These are phyloP conservation scores for Cryptoblepharus egeriae DNA, from an alignment of 2,797 vertebrate genomes.

Conservation along the genomic window DNA sequence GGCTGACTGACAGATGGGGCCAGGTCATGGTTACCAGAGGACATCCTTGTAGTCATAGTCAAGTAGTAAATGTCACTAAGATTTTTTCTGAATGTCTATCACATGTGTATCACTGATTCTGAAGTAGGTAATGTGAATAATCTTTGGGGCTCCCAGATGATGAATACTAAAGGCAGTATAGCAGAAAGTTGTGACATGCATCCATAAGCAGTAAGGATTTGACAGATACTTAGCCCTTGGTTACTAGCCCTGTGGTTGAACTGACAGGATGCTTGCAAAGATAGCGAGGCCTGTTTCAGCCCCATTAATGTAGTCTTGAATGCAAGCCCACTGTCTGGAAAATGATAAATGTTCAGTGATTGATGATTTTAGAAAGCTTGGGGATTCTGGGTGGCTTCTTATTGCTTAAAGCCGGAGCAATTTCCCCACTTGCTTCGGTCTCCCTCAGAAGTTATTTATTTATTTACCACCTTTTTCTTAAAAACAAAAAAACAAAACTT, in stretches of 20 bases:
- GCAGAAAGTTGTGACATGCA: conserved; percentile 70
- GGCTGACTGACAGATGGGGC: conserved; percentile 79
- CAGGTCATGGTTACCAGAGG: conserved; percentile 71
- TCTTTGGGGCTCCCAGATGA: conserved; percentile 72
- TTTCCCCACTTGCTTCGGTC: conserved; percentile 50
- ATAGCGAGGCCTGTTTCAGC: conserved; percentile 69
- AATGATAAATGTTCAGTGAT: conserved; percentile 85
- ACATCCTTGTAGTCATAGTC: conserved; percentile 78
- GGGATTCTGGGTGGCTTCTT: conserved; percentile 64
- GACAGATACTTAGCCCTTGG: conserved; percentile 79
- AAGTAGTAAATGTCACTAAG: conserved; percentile 78
- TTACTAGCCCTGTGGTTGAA: conserved; percentile 75
- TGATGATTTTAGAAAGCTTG: conserved; percentile 81
- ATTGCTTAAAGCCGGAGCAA: conserved; percentile 57
- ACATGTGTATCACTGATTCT: conserved; percentile 79
- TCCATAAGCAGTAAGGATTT: conserved; percentile 74
- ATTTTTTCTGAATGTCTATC: conserved; percentile 82
- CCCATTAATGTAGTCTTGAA: conserved; percentile 73
- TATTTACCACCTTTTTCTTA: no score
- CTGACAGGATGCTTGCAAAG: conserved; percentile 78
- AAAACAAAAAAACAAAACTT: no score
- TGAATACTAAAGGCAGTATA: conserved; percentile 68
- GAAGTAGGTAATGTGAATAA: conserved; percentile 78
- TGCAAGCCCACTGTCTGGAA: conserved; percentile 74
- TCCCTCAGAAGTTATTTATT: conserved; percentile 51